Evolutionary conservation across 1,140 invertebrate species (phyloP), one percentile per base, ranked within the genome.

Genomic region (Polypedilum pembai): DNA sequence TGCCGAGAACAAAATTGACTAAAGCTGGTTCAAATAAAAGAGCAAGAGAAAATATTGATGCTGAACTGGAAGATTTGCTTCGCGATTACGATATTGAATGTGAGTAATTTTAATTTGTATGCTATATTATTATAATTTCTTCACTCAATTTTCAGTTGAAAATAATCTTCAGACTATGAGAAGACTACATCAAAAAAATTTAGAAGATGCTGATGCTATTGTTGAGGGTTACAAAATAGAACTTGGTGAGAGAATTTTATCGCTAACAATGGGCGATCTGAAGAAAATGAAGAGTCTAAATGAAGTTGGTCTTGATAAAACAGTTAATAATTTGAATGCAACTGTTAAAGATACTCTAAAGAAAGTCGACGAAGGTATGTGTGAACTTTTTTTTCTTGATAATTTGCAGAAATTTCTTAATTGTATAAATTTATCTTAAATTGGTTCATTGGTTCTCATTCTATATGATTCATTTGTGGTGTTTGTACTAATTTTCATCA

Each of bases 81-180:
- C 65, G 65, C 18, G 65, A 69, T 8, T 69, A 20, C 18, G 65
- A 69, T 69, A 18, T 69, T 69, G 65, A 69, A 69, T 20, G 65
- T 69, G 20, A 69, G 20, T 69, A 20, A 7, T 66, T n/a, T n/a
- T n/a, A 56, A 8, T 8, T 56, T 56, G 3, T 10, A 8, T 69
- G 3, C 65, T 7, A 2, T 20, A n/a, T n/a, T n/a, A n/a, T n/a
- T n/a, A n/a, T n/a, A 20, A 21, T 20, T 7, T n/a, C n/a, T 8
- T 3, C 18, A 8, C 20, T 69, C 20, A n/a, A 20, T 18, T 20
- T 18, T 18, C 18, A 69, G 65, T 69, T 10, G 65, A 69, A 20
- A 21, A 10, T 10, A 18, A n/a, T 8, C 8, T 69, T 18, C 17
- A 69, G 12, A 3, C 20, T 8, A 20, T 69, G 18, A 69, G 20